These are phyloP conservation scores for Callipepla californica DNA, from an alignment of 2,113 vertebrate species.

Conservation along the genomic window DNA sequence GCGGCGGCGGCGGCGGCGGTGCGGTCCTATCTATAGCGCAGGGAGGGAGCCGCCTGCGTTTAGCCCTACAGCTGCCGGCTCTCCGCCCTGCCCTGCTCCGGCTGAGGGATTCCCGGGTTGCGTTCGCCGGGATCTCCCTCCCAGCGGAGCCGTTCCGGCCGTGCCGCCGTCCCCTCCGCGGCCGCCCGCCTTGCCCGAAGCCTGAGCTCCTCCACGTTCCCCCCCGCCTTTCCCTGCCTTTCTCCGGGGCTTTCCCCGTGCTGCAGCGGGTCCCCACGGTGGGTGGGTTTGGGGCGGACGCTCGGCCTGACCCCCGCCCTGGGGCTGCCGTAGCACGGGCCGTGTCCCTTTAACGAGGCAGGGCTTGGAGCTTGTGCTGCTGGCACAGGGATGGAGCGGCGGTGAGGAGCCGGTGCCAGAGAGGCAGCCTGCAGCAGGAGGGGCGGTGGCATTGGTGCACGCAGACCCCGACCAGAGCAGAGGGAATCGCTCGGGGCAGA, in stretches of 20 bases:
- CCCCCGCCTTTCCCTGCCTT: background rate
- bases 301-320: background rate
- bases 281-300: background rate
- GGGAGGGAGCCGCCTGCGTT: background rate
- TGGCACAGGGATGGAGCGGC: conserved; percentile 69
- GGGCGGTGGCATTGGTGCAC: background rate
- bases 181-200: background rate
- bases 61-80: background rate
- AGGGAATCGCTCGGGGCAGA: background rate
- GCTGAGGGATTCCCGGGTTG: background rate
- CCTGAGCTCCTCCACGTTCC: background rate
- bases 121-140: background rate
- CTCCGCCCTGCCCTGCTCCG: background rate
- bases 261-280: background rate
- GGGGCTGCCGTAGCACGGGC: background rate
- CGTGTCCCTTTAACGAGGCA: conserved; percentile 77
- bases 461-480: background rate
- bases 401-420: conserved; percentile 64
- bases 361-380: conserved; percentile 69
- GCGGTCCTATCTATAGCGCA: conserved; percentile 42
- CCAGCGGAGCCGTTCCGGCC: background rate
- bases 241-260: background rate
- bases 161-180: background rate
- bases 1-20: background rate
- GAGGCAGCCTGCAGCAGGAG: conserved; percentile 67